A percentile compares a stretch with the other conserved stretches of the same genome.
These are phyloP conservation scores for Apantesis nais DNA, from an alignment of 2,888 invertebrate species.

Conservation along the genomic window DNA sequence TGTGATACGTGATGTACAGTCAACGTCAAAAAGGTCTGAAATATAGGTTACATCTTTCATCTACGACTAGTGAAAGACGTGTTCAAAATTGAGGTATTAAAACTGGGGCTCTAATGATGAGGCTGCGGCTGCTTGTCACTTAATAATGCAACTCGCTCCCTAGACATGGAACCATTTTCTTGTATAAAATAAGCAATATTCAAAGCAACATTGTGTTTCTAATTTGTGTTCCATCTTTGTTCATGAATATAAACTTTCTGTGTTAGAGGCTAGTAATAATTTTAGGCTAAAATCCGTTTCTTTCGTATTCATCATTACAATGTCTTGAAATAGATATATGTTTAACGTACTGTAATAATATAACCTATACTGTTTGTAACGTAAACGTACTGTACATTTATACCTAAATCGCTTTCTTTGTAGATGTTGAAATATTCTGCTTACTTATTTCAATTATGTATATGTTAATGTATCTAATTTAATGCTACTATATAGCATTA, in stretches of 20 bases:
- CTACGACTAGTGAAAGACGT: conserved; percentile 29
- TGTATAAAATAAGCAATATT: neutral
- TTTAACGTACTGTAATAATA: neutral
- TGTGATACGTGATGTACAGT: conserved; percentile 42
- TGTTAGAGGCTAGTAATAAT: neutral
- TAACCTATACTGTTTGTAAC: neutral
- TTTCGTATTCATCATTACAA: neutral
- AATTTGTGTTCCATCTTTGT: neutral
- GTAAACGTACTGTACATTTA: neutral
- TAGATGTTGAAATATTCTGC: neutral
- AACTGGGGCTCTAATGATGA: conserved; percentile 36
- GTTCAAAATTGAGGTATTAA: conserved; percentile 39
- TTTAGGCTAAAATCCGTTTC: neutral
- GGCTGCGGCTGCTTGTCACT: conserved; percentile 38
- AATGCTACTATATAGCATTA: too few relatives aligned
- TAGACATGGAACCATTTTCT: conserved; percentile 21
- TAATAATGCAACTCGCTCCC: conserved; percentile 40
- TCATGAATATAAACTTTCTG: neutral
- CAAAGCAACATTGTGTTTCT: neutral
- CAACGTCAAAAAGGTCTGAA: conserved; percentile 33
- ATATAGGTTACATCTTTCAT: conserved; percentile 35
- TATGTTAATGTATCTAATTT: too few relatives aligned
- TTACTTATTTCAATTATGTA: neutral
- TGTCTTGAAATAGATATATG: neutral
- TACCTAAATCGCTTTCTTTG: neutral